Conservation (phyloP, 2,888 invertebrate species). For the Zele albiditarsus region DNA sequence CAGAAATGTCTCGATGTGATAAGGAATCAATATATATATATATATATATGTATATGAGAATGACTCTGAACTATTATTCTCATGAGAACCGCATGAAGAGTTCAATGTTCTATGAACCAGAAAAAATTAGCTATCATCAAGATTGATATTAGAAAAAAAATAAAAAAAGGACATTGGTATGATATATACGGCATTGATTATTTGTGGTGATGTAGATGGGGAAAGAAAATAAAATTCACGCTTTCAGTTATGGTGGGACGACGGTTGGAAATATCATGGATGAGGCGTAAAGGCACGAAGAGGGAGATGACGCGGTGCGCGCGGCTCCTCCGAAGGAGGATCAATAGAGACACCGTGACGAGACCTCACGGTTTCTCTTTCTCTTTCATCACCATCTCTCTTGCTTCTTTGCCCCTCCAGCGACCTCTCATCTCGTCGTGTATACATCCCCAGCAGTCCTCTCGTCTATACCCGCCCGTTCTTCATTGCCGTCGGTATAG, state of each 20-base stretch:
- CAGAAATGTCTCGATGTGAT: conserved; percentile 39
- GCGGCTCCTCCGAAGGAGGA: conserved; percentile 71
- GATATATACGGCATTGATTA: conserved; percentile 28
- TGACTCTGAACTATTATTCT: background rate
- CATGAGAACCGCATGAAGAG: background rate
- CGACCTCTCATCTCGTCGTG: conserved; percentile 43
- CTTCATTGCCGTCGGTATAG: conserved; percentile 18
- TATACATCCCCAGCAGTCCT: conserved; percentile 39
- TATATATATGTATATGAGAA: background rate
- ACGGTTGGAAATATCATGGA: conserved; percentile 59
- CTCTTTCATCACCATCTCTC: conserved; percentile 33
- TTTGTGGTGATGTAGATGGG: conserved; percentile 38
- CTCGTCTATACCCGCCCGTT: conserved; percentile 39
- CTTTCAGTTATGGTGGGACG: conserved; percentile 36
- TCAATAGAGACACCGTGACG: conserved; percentile 73
- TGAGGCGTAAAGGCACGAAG: conserved; percentile 58
- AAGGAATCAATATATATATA: conserved; percentile 4
- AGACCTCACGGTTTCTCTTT: conserved; percentile 67
- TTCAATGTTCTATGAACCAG: background rate
- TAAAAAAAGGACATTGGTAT: background rate
- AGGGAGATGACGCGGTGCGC: conserved; percentile 69
- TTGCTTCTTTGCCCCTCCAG: conserved; percentile 35
- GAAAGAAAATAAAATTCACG: conserved; percentile 33
- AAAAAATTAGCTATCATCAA: conserved; percentile 22
- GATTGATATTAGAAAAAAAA: conserved; percentile 16